phyloP scores from a whole-genome alignment of 2,797 vertebrate genomes.

The Dermochelys coriacea region DNA sequence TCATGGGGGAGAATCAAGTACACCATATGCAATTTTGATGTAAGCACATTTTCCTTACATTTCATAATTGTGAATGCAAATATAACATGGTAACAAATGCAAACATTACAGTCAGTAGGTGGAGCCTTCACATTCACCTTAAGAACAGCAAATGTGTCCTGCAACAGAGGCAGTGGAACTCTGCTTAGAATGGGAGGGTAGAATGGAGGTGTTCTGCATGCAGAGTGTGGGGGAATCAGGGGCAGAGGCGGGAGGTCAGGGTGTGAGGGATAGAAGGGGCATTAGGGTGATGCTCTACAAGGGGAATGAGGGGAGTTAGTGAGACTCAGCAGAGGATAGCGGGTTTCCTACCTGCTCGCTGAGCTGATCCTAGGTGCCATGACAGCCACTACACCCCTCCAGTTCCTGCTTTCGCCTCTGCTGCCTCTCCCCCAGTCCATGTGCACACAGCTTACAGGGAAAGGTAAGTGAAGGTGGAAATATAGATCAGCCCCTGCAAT shows the following conservation, averaged over 20 bases:
- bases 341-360: no score
- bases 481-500: no score
- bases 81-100: background rate
- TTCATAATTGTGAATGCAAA: background rate
- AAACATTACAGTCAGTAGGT: background rate
- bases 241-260: background rate
- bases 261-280: no score
- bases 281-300: background rate
- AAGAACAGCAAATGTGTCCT: background rate
- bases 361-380: no score
- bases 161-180: background rate
- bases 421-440: no score
- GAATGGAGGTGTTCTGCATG: background rate
- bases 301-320: background rate
- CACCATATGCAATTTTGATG: background rate
- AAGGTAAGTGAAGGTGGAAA: no score
- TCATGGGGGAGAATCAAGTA: background rate
- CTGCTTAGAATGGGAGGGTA: background rate
- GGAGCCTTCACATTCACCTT: background rate
- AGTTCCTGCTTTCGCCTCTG: no score
- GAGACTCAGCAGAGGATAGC: background rate
- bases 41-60: rapidly evolving
- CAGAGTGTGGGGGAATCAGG: background rate
- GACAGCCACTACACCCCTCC: no score
- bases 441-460: no score